Percentiles rank a stretch among this genome's conserved stretches.
Conservation (phyloP, 37 sponge, comb jelly and placozoan genomes). For the Tethya wilhelma region DNA sequence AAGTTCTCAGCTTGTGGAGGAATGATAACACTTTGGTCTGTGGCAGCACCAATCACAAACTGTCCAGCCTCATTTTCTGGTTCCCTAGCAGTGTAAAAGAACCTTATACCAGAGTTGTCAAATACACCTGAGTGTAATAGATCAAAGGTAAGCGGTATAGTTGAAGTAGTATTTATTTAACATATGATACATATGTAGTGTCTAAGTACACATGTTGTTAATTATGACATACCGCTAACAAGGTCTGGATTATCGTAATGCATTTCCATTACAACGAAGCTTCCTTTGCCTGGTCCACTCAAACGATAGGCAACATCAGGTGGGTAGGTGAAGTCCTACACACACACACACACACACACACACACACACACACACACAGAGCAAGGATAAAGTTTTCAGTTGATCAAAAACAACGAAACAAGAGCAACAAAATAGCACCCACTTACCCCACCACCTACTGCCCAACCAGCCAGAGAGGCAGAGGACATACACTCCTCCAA, state of each 20-base stretch:
- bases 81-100: slow-evolving; percentile 14
- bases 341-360: neutral
- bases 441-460: slow-evolving; percentile 66
- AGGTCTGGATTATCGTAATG: slow-evolving; percentile 33
- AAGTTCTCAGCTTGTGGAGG: slow-evolving; percentile 36
- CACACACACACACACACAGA: neutral
- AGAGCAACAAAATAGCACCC: too few relatives aligned
- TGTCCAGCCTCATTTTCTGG: slow-evolving; percentile 28
- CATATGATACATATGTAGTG: too few relatives aligned
- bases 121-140: too few relatives aligned
- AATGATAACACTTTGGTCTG: slow-evolving; percentile 13
- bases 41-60: slow-evolving; percentile 14
- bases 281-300: neutral
- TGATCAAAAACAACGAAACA: too few relatives aligned
- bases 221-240: neutral
- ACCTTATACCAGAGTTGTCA: slow-evolving; percentile 55
- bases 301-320: slow-evolving; percentile 21
- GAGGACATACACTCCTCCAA: neutral
- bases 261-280: slow-evolving; percentile 20
- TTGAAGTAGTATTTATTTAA: too few relatives aligned
- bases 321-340: slow-evolving; percentile 24
- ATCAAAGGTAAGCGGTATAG: too few relatives aligned
- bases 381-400: neutral
- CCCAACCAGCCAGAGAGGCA: slow-evolving; percentile 52
- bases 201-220: neutral